Base-by-base conservation (phyloP, 2,113 vertebrate genomes). In the Octodon degus region DNA sequence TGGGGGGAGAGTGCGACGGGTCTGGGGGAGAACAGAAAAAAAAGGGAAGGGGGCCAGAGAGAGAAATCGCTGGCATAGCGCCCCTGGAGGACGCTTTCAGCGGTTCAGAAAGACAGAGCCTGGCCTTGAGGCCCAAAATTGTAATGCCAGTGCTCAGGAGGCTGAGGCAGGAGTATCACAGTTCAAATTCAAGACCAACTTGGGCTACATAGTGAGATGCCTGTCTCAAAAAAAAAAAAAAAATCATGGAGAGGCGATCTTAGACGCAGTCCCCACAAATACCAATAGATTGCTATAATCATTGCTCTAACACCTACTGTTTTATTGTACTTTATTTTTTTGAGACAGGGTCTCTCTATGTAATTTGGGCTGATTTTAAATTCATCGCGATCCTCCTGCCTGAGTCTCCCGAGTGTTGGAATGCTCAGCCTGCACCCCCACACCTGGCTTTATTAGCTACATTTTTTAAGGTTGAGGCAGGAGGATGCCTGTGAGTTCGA, bases 201-300 rank as follows among this genome's bases (percentile, higher is more conserved):
- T 19, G 14, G 16, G 55, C 55, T 17, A 58, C 17, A 58, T 58
- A 58, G 55, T 81, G 34, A 55, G 3, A 30, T 7, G 10, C 27
- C 27, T 32, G 34, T 72, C 70, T 40, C 70, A 22, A 37, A 72
- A 72, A 72, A 70, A 70, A 70, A 43, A 37, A 37, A 37, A 20
- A 5, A 72, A 24, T 72, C n/a, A 37, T 5, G 20, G 20, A 24
- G 19, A 60, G 72, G 47, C 20, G 1, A 32, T 79, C 27, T 50
- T 2, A 5, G 83, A 86, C 19, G 17, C 70, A 30, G 20, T 19
- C 34, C 62, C 50, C 25, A 7, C 0, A 3, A 17, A 30, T 6
- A 12, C 50, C 30, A 3, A 58, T 8, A 14, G 14, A 55, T 5
- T 1, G 10, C 22, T 19, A 9, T 11, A 3, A 22, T n/a, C 5